A percentile compares a stretch with the other conserved stretches of the same genome.
Conservation (phyloP, 2,797 vertebrate species). For the Hozukius guyotensis region DNA sequence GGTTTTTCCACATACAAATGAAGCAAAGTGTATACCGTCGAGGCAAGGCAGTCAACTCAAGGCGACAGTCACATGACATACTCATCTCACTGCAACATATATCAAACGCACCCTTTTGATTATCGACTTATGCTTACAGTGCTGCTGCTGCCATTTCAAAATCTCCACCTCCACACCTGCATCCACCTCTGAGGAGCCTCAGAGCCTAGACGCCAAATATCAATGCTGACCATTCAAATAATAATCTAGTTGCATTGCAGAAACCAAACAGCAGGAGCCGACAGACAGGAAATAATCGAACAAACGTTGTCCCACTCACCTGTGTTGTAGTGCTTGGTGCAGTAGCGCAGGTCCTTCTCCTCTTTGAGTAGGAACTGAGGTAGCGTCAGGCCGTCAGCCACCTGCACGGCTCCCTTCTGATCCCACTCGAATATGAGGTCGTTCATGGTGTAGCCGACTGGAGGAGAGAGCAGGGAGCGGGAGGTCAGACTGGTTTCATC, state of each 20-base stretch:
- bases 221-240: neutral
- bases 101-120: neutral
- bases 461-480: slow-evolving; percentile 19
- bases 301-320: slow-evolving; percentile 77
- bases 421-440: slow-evolving; percentile 99
- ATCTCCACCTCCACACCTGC: neutral
- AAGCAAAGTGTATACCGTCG: too few species aligned
- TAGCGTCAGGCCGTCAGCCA: slow-evolving; percentile 94
- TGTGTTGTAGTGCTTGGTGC: slow-evolving; percentile 99
- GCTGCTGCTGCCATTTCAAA: neutral
- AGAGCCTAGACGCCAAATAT: neutral
- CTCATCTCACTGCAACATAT: neutral
- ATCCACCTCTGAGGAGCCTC: neutral
- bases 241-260: neutral
- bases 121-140: neutral
- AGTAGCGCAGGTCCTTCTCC: slow-evolving; percentile 97
- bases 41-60: neutral
- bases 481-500: slow-evolving; percentile 5
- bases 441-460: slow-evolving; percentile 99
- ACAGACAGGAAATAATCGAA: too few species aligned
- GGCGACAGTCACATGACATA: neutral
- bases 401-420: slow-evolving; percentile 95
- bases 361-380: slow-evolving; percentile 98
- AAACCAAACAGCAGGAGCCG: too few species aligned
- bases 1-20: neutral